Conservation (phyloP, 2,113 vertebrate genomes). For the Manacus vitellinus region DNA sequence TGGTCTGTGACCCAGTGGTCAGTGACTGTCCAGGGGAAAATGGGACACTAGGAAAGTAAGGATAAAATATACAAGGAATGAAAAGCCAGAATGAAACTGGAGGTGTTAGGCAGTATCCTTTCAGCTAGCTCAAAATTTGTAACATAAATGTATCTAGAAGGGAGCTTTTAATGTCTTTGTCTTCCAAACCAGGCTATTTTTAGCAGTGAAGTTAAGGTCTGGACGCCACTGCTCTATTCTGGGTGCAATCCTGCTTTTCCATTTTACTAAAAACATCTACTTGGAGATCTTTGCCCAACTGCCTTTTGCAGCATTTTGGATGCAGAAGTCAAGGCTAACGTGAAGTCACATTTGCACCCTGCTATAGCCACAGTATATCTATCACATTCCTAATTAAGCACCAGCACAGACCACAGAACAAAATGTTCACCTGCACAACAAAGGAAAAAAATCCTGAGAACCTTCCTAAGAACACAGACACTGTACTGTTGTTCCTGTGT, state of each 20-base stretch:
- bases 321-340: background rate
- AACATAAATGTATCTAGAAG: background rate
- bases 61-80: background rate
- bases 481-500: background rate
- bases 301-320: background rate
- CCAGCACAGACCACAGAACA: background rate
- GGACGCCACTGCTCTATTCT: background rate
- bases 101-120: background rate
- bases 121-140: background rate
- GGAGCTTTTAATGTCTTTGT: background rate
- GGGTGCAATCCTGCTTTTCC: background rate
- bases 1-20: accelerated
- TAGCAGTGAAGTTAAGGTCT: background rate
- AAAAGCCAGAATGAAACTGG: background rate
- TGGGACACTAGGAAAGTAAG: background rate
- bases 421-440: background rate
- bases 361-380: background rate
- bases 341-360: background rate
- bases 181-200: background rate
- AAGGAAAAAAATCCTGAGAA: background rate
- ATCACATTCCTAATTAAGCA: background rate
- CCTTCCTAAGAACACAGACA: background rate
- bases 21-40: background rate
- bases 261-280: background rate
- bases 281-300: background rate